Evolutionary conservation across 2,797 vertebrate species (phyloP).

Genomic region (Pipistrellus nathusii): DNA sequence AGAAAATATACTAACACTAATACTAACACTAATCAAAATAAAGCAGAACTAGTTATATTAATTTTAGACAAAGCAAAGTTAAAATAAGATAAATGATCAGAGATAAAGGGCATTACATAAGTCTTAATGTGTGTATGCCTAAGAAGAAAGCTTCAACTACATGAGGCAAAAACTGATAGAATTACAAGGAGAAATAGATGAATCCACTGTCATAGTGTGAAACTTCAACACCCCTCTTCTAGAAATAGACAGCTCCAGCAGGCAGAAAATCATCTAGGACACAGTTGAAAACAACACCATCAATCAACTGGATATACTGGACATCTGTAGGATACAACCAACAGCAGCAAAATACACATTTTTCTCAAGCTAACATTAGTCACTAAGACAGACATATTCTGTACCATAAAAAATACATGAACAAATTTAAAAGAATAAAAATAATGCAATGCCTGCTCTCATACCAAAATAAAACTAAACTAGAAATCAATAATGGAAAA

Average conservation of each 20-base stretch:
- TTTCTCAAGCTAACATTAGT: background rate
- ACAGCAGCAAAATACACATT: background rate
- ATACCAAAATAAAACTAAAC: background rate
- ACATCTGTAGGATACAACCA: background rate
- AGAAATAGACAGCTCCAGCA: background rate
- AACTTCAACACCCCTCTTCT: background rate
- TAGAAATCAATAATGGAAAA: background rate
- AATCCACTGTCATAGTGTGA: background rate
- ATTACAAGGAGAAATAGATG: background rate
- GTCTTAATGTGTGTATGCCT: background rate
- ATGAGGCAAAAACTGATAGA: background rate
- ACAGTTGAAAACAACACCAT: background rate
- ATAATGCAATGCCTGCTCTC: background rate
- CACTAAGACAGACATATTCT: background rate
- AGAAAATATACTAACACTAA: background rate
- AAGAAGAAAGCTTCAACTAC: background rate
- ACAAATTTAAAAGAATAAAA: background rate
- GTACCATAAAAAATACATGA: background rate
- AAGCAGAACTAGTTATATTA: background rate
- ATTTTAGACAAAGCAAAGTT: background rate
- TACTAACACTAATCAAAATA: background rate
- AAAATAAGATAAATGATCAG: background rate
- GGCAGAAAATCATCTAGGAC: slow-evolving; percentile 28
- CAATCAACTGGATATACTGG: background rate
- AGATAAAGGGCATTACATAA: background rate